These are phyloP conservation scores for rabbit (Oryctolagus cuniculus) DNA, from an alignment of 2,113 vertebrate species.

Conservation along the genomic window DNA sequence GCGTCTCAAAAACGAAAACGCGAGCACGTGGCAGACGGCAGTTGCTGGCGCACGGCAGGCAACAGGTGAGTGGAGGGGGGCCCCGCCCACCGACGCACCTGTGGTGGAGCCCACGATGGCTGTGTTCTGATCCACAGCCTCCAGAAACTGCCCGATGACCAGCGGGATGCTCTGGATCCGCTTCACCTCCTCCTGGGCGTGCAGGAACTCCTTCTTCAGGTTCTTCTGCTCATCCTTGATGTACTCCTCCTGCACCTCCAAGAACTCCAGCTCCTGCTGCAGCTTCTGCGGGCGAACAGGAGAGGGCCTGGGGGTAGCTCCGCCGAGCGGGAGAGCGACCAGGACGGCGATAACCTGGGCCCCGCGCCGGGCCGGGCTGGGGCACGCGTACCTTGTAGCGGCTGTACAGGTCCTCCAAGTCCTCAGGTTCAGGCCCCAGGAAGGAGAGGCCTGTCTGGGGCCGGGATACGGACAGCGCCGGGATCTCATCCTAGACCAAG, in stretches of 20 bases:
- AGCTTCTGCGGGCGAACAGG: slow-evolving; percentile 89
- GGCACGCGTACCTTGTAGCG: slow-evolving; percentile 92
- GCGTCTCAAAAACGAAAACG: no score
- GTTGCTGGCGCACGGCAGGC: neutral
- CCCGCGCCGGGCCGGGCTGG: neutral
- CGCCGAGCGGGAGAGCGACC: no score
- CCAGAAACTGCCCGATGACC: slow-evolving; percentile 97
- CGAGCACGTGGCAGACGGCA: neutral
- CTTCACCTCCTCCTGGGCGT: slow-evolving; percentile 97
- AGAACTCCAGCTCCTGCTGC: slow-evolving; percentile 96
- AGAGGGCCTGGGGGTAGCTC: neutral
- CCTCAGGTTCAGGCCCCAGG: slow-evolving; percentile 94
- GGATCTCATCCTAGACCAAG: slow-evolving; percentile 91
- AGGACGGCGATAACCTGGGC: neutral
- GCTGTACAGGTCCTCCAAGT: slow-evolving; percentile 95
- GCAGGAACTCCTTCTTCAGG: slow-evolving; percentile 97
- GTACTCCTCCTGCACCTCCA: slow-evolving; percentile 97
- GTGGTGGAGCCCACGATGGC: slow-evolving; percentile 97
- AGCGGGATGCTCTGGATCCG: slow-evolving; percentile 97
- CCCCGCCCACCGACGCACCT: slow-evolving; percentile 79
- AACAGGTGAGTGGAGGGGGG: neutral
- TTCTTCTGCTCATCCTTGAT: slow-evolving; percentile 98
- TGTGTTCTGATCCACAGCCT: slow-evolving; percentile 97
- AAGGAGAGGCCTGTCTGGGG: slow-evolving; percentile 95
- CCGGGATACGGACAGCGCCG: slow-evolving; percentile 90